These are phyloP conservation scores for Conus betulinus DNA, from an alignment of 1,140 invertebrate genomes.

Conservation along the genomic window DNA sequence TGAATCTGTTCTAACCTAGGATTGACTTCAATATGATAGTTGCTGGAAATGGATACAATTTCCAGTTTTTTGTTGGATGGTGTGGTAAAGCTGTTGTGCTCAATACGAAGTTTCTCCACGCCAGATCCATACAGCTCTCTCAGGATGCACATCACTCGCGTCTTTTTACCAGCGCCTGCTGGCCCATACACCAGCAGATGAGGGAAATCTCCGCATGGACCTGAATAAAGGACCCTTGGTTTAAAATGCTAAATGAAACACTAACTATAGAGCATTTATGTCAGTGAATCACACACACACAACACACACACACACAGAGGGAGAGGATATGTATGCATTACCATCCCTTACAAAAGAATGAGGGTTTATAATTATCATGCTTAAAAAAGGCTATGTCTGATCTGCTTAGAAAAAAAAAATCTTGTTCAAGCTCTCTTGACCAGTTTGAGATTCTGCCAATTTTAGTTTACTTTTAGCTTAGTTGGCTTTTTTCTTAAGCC, in stretches of 20 bases:
- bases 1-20: slow-evolving; percentile 80
- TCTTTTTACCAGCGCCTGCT: slow-evolving; percentile 96
- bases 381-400: no score
- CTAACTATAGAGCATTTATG: slow-evolving; percentile 1
- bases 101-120: slow-evolving; percentile 92
- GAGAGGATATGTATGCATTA: not conserved
- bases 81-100: slow-evolving; percentile 92
- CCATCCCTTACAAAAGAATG: not conserved
- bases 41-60: slow-evolving; percentile 95
- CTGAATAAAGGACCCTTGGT: slow-evolving; percentile 72
- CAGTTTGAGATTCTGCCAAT: no score
- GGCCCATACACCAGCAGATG: slow-evolving; percentile 98
- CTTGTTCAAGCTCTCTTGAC: no score
- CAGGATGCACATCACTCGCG: slow-evolving; percentile 94
- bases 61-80: slow-evolving; percentile 99
- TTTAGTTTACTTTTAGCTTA: no score
- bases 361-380: not conserved
- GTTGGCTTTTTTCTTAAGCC: no score
- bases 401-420: no score
- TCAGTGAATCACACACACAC: no score
- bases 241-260: slow-evolving; percentile 6
- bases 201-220: slow-evolving; percentile 96
- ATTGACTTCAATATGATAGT: slow-evolving; percentile 97
- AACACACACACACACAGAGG: no score
- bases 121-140: slow-evolving; percentile 94